Evolutionary conservation across 2,797 vertebrate species (phyloP).

Genomic region (Anomalospiza imberbis): DNA sequence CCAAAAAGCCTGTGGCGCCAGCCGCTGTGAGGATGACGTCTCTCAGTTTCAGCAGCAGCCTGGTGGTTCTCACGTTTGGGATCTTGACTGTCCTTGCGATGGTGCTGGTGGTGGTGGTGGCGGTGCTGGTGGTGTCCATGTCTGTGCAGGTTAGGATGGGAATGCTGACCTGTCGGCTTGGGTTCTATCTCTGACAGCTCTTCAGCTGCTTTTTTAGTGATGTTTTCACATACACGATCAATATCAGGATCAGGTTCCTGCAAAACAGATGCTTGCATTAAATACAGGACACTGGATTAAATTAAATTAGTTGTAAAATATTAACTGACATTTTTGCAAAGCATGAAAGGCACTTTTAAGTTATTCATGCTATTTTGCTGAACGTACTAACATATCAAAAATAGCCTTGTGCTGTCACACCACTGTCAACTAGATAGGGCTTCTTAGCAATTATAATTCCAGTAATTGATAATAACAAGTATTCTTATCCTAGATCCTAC

Average conservation of each 20-base stretch:
- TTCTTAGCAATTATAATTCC: not conserved
- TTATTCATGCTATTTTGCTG: not conserved
- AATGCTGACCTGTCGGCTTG: not conserved
- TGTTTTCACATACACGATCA: slow-evolving; percentile 17
- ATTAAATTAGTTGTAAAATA: not conserved
- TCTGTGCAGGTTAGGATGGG: not conserved
- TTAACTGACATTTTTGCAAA: not conserved
- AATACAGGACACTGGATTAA: not conserved
- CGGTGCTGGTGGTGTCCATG: not conserved
- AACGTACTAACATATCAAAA: not conserved
- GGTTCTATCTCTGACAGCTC: not conserved
- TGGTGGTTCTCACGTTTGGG: not conserved
- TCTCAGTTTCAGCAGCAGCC: not conserved
- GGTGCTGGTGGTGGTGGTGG: not conserved
- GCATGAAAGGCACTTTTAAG: not conserved
- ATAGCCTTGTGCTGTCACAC: not conserved
- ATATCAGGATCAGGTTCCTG: slow-evolving; percentile 42
- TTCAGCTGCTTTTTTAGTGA: not conserved
- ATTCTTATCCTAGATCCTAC: not conserved
- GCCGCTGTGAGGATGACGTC: not conserved
- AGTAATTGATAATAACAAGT: not conserved
- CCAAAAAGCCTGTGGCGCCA: not conserved
- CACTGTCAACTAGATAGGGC: not conserved
- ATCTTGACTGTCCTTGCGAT: not conserved
- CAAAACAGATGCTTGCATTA: slow-evolving; percentile 10